These are phyloP conservation scores for Drosophila austrosaltans DNA, from an alignment of 2,888 invertebrate genomes.

Conservation along the genomic window DNA sequence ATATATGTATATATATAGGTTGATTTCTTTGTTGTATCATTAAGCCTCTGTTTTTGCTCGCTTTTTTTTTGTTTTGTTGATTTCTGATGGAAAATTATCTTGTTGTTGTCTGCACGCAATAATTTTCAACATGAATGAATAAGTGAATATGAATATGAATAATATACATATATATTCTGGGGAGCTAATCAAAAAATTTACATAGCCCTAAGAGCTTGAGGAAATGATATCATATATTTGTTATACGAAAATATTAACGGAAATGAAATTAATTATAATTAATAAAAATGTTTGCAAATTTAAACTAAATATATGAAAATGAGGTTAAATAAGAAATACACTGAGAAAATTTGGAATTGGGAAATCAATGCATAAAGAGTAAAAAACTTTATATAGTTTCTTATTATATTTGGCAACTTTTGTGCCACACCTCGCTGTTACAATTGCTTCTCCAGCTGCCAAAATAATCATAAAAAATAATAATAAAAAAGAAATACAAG, in stretches of 20 bases:
- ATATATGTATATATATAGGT: not conserved
- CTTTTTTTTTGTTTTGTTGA: not conserved
- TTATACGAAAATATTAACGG: not conserved
- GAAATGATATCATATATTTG: slow-evolving; percentile 16
- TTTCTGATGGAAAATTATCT: slow-evolving; percentile 1
- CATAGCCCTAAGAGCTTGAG: slow-evolving; percentile 9
- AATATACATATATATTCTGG: slow-evolving; percentile 10
- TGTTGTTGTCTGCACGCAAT: slow-evolving; percentile 19
- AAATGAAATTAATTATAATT: slow-evolving; percentile 2
- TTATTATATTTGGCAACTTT: not conserved
- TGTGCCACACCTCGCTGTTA: slow-evolving; percentile 16
- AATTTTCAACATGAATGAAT: slow-evolving; percentile 8
- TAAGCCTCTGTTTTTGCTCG: slow-evolving; percentile 6
- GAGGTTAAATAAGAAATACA: not conserved
- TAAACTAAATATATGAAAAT: not conserved
- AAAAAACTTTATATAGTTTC: not conserved
- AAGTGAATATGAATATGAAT: slow-evolving; percentile 12
- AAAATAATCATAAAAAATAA: slow-evolving; percentile 41
- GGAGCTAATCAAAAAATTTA: slow-evolving; percentile 1
- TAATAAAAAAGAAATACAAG: slow-evolving; percentile 13
- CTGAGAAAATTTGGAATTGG: not conserved
- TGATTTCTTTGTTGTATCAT: slow-evolving; percentile 12
- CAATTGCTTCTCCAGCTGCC: slow-evolving; percentile 29
- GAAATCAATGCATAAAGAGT: not conserved
- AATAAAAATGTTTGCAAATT: slow-evolving; percentile 6